Conservation (phyloP, 2,888 invertebrate species). For the Abscondita cerata region DNA sequence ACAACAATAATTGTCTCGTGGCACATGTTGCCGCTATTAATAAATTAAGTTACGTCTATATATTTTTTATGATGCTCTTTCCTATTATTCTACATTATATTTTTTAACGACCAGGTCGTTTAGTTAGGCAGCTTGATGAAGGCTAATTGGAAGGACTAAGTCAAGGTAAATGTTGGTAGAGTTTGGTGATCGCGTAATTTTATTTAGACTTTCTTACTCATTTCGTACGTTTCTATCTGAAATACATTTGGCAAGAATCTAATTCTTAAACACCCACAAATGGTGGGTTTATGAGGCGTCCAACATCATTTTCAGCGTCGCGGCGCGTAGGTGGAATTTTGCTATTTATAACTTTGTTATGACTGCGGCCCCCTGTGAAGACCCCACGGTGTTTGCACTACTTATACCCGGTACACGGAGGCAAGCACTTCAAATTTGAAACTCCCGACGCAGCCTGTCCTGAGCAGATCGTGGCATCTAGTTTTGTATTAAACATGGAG, state of each 20-base stretch:
- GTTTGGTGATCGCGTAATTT: background rate
- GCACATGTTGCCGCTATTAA: slow-evolving; percentile 18
- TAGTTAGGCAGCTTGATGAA: too few relatives aligned
- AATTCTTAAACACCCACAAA: slow-evolving; percentile 31
- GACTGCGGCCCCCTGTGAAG: slow-evolving; percentile 52
- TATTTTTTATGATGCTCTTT: too few relatives aligned
- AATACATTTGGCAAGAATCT: slow-evolving; percentile 20
- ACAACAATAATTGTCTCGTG: slow-evolving; percentile 18
- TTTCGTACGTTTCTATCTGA: slow-evolving; percentile 14
- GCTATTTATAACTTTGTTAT: slow-evolving; percentile 54
- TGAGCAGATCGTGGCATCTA: too few relatives aligned
- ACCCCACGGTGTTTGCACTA: slow-evolving; percentile 23
- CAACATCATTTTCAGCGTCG: slow-evolving; percentile 31
- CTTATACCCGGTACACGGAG: slow-evolving; percentile 19
- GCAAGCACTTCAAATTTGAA: slow-evolving; percentile 23
- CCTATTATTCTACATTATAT: too few relatives aligned
- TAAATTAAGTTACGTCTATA: slow-evolving; percentile 16
- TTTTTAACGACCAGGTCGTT: too few relatives aligned
- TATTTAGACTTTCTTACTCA: slow-evolving; percentile 10
- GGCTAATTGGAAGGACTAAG: too few relatives aligned
- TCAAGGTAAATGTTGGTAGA: too few relatives aligned
- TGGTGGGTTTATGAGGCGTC: slow-evolving; percentile 25
- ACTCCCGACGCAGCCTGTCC: too few relatives aligned
- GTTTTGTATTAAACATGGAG: too few relatives aligned
- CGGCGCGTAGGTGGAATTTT: slow-evolving; percentile 40